Percentiles rank a stretch among this genome's conserved stretches.
Conservation (phyloP, 2,888 invertebrate genomes). For the Rugalucina vietnamica region DNA sequence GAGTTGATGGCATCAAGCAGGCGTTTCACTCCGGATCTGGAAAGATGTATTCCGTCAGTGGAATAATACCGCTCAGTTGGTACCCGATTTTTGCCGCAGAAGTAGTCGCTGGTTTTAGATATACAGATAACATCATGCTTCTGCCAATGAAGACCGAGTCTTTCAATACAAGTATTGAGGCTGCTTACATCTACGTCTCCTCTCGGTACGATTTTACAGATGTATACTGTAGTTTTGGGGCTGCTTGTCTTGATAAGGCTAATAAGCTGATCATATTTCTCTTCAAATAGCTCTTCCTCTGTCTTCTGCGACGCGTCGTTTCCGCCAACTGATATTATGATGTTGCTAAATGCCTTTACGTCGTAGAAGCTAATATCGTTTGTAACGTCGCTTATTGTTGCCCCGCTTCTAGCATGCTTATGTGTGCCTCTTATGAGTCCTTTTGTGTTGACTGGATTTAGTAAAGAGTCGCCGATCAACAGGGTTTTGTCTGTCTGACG, state of each 20-base stretch:
- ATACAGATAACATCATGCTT: neutral
- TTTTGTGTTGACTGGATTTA: neutral
- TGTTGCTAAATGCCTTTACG: neutral
- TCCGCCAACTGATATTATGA: neutral
- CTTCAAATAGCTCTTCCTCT: neutral
- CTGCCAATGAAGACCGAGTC: neutral
- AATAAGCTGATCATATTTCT: neutral
- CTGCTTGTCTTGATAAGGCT: neutral
- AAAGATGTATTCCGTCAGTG: neutral
- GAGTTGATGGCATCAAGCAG: neutral
- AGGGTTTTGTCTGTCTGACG: neutral
- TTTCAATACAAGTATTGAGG: neutral
- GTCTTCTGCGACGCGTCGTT: neutral
- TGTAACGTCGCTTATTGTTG: neutral
- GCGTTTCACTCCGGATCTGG: neutral
- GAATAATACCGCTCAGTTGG: neutral
- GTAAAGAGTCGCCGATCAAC: neutral
- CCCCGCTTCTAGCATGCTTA: neutral
- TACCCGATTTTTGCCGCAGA: neutral
- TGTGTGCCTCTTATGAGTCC: neutral
- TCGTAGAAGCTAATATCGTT: neutral
- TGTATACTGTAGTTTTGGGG: neutral
- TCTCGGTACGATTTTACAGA: neutral
- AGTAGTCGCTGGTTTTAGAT: neutral
- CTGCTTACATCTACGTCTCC: neutral